Evolutionary conservation across 2,797 vertebrate species (phyloP).

Genomic region (Cyclopterus lumpus): DNA sequence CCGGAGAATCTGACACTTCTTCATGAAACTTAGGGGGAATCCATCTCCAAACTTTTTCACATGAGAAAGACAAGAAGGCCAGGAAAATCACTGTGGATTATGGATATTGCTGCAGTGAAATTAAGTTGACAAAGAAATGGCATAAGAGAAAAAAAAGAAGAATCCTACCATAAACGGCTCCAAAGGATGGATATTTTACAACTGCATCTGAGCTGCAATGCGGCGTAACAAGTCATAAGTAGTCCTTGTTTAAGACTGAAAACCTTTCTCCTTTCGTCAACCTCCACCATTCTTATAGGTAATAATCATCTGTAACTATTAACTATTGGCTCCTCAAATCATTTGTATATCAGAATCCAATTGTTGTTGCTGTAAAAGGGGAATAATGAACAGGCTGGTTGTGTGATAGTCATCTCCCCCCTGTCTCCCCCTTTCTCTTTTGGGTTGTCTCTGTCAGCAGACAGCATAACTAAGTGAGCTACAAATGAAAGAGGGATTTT

Average conservation of each 20-base stretch:
- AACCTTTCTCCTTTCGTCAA: conserved; percentile 59
- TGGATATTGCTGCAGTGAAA: conserved; percentile 76
- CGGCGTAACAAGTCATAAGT: conserved; percentile 69
- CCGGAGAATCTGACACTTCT: conserved; percentile 69
- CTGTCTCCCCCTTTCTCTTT: neutral
- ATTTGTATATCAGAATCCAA: conserved; percentile 49
- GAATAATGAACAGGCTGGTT: conserved; percentile 39
- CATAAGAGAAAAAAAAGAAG: conserved; percentile 10
- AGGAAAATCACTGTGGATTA: conserved; percentile 68
- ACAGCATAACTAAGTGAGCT: conserved; percentile 56
- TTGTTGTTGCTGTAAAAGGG: conserved; percentile 39
- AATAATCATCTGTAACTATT: conserved; percentile 67
- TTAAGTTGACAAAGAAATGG: conserved; percentile 76
- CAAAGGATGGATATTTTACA: conserved; percentile 65
- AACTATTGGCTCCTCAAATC: conserved; percentile 61
- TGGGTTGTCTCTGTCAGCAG: conserved; percentile 37
- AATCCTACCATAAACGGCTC: conserved; percentile 59
- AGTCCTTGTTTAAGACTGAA: conserved; percentile 66
- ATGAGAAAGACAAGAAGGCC: conserved; percentile 70
- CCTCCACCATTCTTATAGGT: conserved; percentile 48
- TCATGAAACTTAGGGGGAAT: conserved; percentile 74
- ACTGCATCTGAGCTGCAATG: conserved; percentile 71
- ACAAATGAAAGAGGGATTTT: conserved; percentile 59
- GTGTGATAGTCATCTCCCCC: conserved; percentile 22
- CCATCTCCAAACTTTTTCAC: conserved; percentile 69